Percentiles rank a stretch among this genome's conserved stretches.
phyloP scores from a whole-genome alignment of 2,113 vertebrate genomes.

The Perca fluviatilis region DNA sequence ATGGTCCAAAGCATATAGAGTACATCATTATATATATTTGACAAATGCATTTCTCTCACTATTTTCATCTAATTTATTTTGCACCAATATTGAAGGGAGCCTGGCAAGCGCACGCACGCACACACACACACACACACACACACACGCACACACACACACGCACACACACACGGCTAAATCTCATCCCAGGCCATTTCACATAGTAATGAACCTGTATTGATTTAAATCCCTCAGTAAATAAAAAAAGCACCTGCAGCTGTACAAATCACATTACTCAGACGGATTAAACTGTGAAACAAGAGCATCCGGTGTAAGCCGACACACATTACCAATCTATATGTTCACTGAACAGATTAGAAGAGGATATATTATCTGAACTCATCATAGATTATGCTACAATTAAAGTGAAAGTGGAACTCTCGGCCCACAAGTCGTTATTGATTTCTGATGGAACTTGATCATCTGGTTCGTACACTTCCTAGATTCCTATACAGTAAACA shows the following conservation, averaged over 20 bases:
- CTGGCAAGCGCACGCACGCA: not conserved
- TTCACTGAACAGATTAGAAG: constrained; percentile 36
- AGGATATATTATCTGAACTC: constrained; percentile 9
- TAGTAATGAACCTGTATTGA: constrained; percentile 27
- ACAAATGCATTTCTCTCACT: not conserved
- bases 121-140: no score
- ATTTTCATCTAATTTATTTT: not conserved
- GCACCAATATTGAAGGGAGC: not conserved
- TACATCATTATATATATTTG: constrained; percentile 4
- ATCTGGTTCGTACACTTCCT: not conserved
- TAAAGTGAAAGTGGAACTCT: constrained; percentile 49
- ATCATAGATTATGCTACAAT: constrained; percentile 5
- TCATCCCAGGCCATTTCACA: not conserved
- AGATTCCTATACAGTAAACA: not conserved
- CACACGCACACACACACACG: not conserved
- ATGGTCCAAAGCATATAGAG: not conserved
- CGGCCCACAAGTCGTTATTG: constrained; percentile 19
- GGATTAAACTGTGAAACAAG: constrained; percentile 47
- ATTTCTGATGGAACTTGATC: constrained; percentile 48
- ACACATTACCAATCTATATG: constrained; percentile 29
- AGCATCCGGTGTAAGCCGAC: constrained; percentile 23
- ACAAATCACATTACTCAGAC: constrained; percentile 36
- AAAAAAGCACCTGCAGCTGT: constrained; percentile 25
- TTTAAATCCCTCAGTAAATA: constrained; percentile 38
- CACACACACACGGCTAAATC: not conserved